A percentile compares a stretch with the other conserved stretches of the same genome.
These are phyloP conservation scores for Eurystomus gularis DNA, from an alignment of 2,113 vertebrate species.

Conservation along the genomic window DNA sequence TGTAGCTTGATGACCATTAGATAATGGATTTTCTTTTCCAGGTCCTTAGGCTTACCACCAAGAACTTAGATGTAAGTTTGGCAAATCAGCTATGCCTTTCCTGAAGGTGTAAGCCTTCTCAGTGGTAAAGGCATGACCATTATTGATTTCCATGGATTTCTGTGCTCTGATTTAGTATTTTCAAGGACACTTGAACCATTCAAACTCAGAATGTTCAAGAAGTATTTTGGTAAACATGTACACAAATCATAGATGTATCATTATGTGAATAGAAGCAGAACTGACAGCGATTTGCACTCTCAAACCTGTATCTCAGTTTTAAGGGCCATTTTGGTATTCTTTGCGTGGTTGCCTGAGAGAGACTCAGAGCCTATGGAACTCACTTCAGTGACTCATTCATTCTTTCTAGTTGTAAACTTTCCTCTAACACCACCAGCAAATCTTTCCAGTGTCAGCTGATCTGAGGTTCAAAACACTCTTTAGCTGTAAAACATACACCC, in stretches of 20 bases:
- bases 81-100: neutral
- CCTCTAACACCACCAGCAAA: neutral
- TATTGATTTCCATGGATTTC: neutral
- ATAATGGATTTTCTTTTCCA: neutral
- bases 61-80: neutral
- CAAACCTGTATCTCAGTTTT: neutral
- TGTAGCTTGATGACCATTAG: neutral
- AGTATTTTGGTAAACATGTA: neutral
- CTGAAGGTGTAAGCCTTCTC: neutral
- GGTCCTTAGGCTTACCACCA: neutral
- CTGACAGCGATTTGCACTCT: neutral
- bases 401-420: neutral
- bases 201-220: neutral
- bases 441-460: neutral
- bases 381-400: neutral
- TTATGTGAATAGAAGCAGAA: neutral
- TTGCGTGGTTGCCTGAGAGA: neutral
- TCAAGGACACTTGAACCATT: neutral
- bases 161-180: neutral
- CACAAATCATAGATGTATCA: neutral
- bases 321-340: neutral
- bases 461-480: neutral
- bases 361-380: neutral
- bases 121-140: neutral
- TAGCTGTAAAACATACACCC: neutral